Conservation (phyloP, 2,113 vertebrate genomes). For the Nipponia nippon region DNA sequence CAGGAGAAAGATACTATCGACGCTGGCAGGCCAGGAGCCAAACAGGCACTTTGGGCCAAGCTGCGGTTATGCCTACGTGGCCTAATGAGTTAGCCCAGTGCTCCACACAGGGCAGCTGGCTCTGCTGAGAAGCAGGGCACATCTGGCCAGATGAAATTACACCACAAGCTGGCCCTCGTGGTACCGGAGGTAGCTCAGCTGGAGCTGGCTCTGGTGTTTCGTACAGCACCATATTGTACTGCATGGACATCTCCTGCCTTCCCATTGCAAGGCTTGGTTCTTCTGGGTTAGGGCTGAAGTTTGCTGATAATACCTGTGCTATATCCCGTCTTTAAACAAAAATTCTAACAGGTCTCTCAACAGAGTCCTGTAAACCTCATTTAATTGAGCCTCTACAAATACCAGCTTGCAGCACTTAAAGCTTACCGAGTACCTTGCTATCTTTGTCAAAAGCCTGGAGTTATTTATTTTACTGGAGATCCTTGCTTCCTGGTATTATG, state of each 20-base stretch:
- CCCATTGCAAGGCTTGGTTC: neutral
- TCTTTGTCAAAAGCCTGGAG: neutral
- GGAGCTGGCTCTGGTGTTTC: neutral
- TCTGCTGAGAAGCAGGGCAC: neutral
- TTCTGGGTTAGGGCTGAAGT: neutral
- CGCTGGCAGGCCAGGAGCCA: neutral
- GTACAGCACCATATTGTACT: neutral
- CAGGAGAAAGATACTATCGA: neutral
- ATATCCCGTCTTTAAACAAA: neutral
- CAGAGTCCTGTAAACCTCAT: neutral
- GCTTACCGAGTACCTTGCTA: neutral
- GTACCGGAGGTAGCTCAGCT: neutral
- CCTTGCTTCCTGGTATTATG: neutral
- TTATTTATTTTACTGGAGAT: neutral
- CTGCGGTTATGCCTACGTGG: neutral
- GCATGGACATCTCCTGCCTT: neutral
- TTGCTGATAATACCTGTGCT: neutral
- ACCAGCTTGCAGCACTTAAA: neutral
- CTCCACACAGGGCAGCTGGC: neutral
- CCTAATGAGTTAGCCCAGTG: neutral
- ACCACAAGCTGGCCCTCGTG: no score
- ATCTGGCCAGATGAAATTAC: neutral
- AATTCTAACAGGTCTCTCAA: neutral
- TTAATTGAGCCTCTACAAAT: neutral
- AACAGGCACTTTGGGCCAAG: fast-evolving